Conservation (phyloP, 2,888 invertebrate species). For the Pherbina coryleti region DNA sequence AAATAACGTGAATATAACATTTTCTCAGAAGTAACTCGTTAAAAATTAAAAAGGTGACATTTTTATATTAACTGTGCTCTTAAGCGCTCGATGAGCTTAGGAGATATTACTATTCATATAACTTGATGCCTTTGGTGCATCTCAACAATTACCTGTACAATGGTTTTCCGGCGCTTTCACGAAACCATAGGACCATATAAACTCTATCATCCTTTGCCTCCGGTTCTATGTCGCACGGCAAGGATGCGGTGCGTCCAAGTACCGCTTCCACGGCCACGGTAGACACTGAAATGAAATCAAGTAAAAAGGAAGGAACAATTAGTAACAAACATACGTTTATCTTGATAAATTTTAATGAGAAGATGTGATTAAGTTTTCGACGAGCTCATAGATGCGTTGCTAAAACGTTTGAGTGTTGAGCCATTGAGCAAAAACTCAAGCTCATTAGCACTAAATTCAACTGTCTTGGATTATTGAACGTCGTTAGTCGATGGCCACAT, state of each 20-base stretch:
- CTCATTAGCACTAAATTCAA: constrained; percentile 62
- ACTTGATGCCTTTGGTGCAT: constrained; percentile 33
- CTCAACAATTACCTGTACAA: constrained; percentile 87
- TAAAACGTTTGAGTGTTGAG: neutral
- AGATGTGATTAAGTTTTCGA: neutral
- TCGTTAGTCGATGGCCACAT: neutral
- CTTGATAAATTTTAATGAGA: neutral
- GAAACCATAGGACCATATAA: constrained; percentile 93
- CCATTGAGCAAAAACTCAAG: constrained; percentile 28
- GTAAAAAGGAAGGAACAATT: constrained; percentile 5
- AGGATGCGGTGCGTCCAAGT: constrained; percentile 83
- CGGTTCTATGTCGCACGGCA: constrained; percentile 92
- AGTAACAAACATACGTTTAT: no score
- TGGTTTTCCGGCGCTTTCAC: constrained; percentile 87
- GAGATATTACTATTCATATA: no score
- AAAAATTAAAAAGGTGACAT: no score
- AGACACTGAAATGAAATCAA: constrained; percentile 71
- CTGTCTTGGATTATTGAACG: constrained; percentile 44
- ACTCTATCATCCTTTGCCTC: constrained; percentile 86
- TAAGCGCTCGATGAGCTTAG: no score
- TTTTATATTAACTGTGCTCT: no score
- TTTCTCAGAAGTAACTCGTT: no score
- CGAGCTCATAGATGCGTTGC: neutral
- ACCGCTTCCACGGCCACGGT: constrained; percentile 85
- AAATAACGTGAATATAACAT: no score